A percentile compares a stretch with the other conserved stretches of the same genome.
Evolutionary conservation across 2,113 vertebrate species (phyloP).

Genomic region (Nesogale talazaci): DNA sequence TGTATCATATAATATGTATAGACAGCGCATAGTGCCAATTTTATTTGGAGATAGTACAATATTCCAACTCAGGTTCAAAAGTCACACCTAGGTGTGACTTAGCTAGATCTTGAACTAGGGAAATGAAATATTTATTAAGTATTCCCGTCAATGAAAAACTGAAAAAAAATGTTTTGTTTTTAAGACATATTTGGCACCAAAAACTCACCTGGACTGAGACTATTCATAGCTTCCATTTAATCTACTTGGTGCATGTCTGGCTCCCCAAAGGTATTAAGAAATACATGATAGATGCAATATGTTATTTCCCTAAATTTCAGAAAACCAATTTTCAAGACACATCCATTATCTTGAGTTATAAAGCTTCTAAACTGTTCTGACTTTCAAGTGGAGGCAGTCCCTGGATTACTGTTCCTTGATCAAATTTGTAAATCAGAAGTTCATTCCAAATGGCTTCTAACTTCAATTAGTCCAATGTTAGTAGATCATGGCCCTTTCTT

Average conservation of each 20-base stretch:
- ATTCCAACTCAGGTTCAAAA: too few species aligned
- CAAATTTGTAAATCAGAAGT: background rate
- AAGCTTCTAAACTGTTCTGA: slow-evolving; percentile 21
- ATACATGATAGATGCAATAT: background rate
- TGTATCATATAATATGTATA: too few species aligned
- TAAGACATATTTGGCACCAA: slow-evolving; percentile 22
- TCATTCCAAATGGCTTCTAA: background rate
- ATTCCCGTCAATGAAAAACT: slow-evolving; percentile 38
- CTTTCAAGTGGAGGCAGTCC: slow-evolving; percentile 19
- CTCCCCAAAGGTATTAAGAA: background rate
- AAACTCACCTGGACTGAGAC: background rate
- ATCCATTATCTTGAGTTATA: slow-evolving; percentile 46
- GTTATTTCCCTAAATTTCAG: slow-evolving; percentile 18
- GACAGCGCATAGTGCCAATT: too few species aligned
- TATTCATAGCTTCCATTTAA: slow-evolving; percentile 1
- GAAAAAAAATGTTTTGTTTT: background rate
- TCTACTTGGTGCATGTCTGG: background rate
- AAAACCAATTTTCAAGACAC: slow-evolving; percentile 26
- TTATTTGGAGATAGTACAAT: too few species aligned
- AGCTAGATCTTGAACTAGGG: background rate
- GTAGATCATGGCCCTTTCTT: background rate
- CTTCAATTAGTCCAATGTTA: background rate
- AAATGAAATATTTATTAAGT: slow-evolving; percentile 40
- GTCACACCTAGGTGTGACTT: too few species aligned
- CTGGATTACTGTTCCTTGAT: background rate